Conservation (phyloP, 2,797 vertebrate genomes). For the Harpagifer antarcticus region DNA sequence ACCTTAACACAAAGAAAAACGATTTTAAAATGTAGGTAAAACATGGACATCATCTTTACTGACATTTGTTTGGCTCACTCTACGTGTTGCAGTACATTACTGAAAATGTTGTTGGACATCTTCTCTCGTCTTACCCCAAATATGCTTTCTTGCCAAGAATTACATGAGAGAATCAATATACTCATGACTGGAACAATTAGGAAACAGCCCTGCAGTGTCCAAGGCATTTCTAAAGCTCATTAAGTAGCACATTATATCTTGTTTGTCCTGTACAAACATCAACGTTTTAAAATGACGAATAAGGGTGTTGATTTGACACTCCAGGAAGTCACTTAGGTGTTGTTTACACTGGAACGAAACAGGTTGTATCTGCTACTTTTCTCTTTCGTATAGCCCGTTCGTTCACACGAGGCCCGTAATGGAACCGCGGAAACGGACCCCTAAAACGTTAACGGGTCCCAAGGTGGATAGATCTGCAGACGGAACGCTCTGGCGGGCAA, state of each 20-base stretch:
- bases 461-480: no score
- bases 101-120: not conserved
- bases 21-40: not conserved
- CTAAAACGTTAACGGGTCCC: no score
- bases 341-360: no score
- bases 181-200: not conserved
- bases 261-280: not conserved
- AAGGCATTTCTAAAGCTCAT: not conserved
- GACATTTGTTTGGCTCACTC: no score
- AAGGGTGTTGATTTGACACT: not conserved
- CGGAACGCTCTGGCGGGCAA: no score
- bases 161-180: not conserved
- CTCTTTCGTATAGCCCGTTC: no score
- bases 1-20: not conserved
- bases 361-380: no score
- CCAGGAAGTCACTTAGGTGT: not conserved
- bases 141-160: not conserved
- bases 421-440: no score
- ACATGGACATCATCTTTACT: not conserved
- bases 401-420: no score
- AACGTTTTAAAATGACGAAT: not conserved
- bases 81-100: no score
- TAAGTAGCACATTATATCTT: not conserved
- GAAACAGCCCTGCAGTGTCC: not conserved
- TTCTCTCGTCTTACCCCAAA: not conserved